Base-by-base conservation (phyloP, 2,888 invertebrate genomes). In the Odontomyia ornata region DNA sequence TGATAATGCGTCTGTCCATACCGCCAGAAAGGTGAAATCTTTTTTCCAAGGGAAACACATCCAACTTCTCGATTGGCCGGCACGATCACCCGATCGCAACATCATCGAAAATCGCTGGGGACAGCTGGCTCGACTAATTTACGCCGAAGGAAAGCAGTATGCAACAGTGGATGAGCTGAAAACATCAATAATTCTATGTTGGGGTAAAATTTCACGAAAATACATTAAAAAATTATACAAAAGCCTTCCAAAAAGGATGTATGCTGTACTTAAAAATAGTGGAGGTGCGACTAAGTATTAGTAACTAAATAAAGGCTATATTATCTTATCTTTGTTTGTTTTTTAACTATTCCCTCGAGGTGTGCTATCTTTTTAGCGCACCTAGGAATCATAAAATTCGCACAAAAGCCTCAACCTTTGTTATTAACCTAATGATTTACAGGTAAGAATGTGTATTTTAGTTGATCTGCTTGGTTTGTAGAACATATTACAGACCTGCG, bases 41-140 rank as follows among this genome's bases (percentile, higher is more conserved):
- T 60, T 25, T 11, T 60, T 60, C 57, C 23, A 60, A 25, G 57
- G 18, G 25, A 60, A 60, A 23, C 3, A 25, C n/a, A n/a, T n/a
- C n/a, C n/a, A n/a, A n/a, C 57, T 60, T 60, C 57, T 60, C 57
- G 57, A 60, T 60, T 60, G 60, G 60, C 25, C 60, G 4, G 60
- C 60, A 23, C 25, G 60, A 23, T 60, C 60, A 21, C 60, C 60
- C 23, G 60, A 60, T 25, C 25, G 7, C 21, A 60, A 60, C 60
- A 60, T 60, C 11, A 60, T 60, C 13, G 60, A 60, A 60, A 60
- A 23, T 25, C 5, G 21, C 11, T 60, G 60, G 23, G 60, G 60
- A 60, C 21, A 60, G 60, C 25, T 60, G 23, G 11, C 60, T 23
- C 52, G 52, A 11, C 25, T 60, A 23, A 18, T 60, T 60, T 60